phyloP scores from a whole-genome alignment of 2,888 invertebrate species.

The Pedicia rivosa region DNA sequence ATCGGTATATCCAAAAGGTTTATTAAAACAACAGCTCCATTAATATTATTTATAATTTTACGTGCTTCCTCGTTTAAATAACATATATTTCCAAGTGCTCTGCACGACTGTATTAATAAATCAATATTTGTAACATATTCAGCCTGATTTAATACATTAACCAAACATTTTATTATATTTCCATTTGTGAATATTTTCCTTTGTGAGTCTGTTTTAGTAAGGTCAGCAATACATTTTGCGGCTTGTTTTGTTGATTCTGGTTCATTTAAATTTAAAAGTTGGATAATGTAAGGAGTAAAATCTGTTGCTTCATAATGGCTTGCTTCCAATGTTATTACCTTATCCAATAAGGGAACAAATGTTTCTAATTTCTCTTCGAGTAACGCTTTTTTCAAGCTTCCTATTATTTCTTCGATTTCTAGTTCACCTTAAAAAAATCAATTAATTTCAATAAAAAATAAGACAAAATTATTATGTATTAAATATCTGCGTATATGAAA shows the following conservation, averaged over 20 bases:
- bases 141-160: conserved; percentile 32
- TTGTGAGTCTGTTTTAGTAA: conserved; percentile 61
- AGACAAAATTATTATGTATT: too few species aligned
- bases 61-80: conserved; percentile 66
- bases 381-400: conserved; percentile 24
- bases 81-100: conserved; percentile 78
- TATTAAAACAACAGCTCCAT: conserved; percentile 35
- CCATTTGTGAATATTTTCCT: conserved; percentile 50
- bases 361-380: conserved; percentile 15
- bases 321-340: conserved; percentile 17
- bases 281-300: conserved; percentile 24
- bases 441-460: too few species aligned
- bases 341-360: conserved; percentile 21
- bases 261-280: conserved; percentile 28
- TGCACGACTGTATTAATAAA: conserved; percentile 54
- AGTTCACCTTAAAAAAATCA: too few species aligned
- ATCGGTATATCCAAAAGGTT: conserved; percentile 28
- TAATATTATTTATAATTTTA: conserved; percentile 32
- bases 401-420: conserved; percentile 29
- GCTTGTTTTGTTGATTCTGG: conserved; percentile 37
- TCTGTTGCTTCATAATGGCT: conserved; percentile 25
- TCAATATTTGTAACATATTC: conserved; percentile 27
- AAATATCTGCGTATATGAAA: too few species aligned
- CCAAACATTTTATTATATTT: conserved; percentile 40
- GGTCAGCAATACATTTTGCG: conserved; percentile 62